Evolutionary conservation across 2,888 invertebrate genomes (phyloP).

Genomic region (Chaetogeoica ovagalla): DNA sequence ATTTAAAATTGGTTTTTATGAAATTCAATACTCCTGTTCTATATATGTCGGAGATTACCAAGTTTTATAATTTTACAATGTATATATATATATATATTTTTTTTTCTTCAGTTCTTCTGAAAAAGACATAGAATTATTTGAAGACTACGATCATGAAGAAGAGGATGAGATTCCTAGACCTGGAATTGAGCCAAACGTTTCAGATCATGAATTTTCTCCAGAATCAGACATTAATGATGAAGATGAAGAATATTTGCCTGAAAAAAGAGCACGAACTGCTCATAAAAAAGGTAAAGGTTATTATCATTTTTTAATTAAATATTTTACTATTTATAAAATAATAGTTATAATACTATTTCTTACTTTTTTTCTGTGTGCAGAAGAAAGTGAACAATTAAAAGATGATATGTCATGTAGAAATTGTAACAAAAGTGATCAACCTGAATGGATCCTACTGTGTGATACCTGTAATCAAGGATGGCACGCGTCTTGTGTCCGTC

Average conservation of each 20-base stretch:
- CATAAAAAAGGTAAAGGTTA: slow-evolving; percentile 63
- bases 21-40: too few relatives aligned
- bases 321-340: not conserved
- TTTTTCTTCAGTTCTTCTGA: slow-evolving; percentile 50
- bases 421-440: slow-evolving; percentile 89
- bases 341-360: not conserved
- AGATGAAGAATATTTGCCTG: slow-evolving; percentile 70
- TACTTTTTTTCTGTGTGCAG: not conserved
- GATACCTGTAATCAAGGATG: slow-evolving; percentile 96
- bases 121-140: slow-evolving; percentile 62
- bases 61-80: too few relatives aligned
- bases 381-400: slow-evolving; percentile 14
- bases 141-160: slow-evolving; percentile 62
- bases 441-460: slow-evolving; percentile 95
- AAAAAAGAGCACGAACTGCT: slow-evolving; percentile 81
- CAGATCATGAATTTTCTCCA: slow-evolving; percentile 89
- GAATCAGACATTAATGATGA: slow-evolving; percentile 82
- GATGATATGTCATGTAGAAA: slow-evolving; percentile 82
- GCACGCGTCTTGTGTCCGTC: slow-evolving; percentile 93
- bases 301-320: not conserved
- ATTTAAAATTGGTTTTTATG: too few relatives aligned
- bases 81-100: too few relatives aligned
- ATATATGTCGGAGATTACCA: too few relatives aligned
- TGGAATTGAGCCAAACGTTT: slow-evolving; percentile 55
- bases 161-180: slow-evolving; percentile 59